phyloP scores from a whole-genome alignment of 2,797 vertebrate genomes.

The Varecia variegata region DNA sequence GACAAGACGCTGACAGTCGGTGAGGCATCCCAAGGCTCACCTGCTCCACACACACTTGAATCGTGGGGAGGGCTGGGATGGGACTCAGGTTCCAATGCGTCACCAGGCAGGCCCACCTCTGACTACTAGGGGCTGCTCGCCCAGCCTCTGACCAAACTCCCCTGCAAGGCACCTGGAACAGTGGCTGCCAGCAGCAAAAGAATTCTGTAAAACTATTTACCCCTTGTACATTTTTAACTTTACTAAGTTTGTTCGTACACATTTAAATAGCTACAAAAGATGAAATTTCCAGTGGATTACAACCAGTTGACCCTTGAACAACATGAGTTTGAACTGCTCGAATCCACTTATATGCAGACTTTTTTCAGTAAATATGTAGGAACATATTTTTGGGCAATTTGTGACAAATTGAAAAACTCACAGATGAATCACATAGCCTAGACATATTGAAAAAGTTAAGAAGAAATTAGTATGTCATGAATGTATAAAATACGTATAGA shows the following conservation, averaged over 20 bases:
- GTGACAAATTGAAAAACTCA: background rate
- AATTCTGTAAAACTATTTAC: background rate
- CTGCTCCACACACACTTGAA: too few relatives aligned
- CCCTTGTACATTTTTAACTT: background rate
- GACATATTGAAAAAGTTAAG: background rate
- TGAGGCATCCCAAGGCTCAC: too few relatives aligned
- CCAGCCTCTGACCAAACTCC: background rate
- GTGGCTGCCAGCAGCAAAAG: background rate
- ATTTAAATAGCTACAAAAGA: background rate
- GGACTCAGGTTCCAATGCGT: background rate
- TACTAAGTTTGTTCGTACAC: background rate
- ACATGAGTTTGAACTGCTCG: background rate
- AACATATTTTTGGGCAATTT: background rate
- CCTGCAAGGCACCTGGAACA: fast-evolving
- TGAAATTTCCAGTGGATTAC: background rate
- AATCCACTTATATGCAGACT: background rate
- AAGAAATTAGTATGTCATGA: background rate
- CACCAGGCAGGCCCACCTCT: too few relatives aligned
- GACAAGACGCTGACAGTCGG: background rate
- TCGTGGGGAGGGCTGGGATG: background rate
- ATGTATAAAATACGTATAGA: background rate
- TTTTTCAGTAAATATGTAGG: background rate
- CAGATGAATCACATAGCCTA: background rate
- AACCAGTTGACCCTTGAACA: background rate
- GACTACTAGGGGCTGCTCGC: background rate